These are phyloP conservation scores for Malacosoma neustria DNA, from an alignment of 2,888 invertebrate genomes.

Conservation along the genomic window DNA sequence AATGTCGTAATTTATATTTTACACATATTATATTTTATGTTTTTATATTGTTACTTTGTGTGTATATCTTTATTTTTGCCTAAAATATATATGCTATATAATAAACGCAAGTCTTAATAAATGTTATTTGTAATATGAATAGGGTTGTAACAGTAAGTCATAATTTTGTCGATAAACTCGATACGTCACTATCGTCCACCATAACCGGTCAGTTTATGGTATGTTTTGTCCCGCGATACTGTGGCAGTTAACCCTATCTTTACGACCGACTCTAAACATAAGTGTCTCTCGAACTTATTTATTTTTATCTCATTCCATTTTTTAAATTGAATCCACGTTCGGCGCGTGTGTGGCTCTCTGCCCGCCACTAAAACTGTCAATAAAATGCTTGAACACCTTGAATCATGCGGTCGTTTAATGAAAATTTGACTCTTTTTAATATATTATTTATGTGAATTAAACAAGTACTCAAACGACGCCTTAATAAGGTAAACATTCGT, in stretches of 20 bases:
- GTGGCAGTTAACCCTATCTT: slow-evolving; percentile 73
- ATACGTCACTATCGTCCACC: slow-evolving; percentile 45
- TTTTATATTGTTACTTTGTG: too few species aligned
- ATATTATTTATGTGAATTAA: slow-evolving; percentile 57
- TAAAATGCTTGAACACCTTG: slow-evolving; percentile 49
- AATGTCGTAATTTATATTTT: too few species aligned
- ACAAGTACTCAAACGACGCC: slow-evolving; percentile 45
- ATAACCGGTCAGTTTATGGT: slow-evolving; percentile 68
- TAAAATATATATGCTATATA: too few species aligned
- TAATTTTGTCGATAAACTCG: background rate
- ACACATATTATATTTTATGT: too few species aligned
- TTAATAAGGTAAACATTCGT: slow-evolving; percentile 50
- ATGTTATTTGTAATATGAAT: too few species aligned
- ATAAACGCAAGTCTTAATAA: slow-evolving; percentile 11
- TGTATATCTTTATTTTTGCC: too few species aligned
- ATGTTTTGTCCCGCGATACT: slow-evolving; percentile 68
- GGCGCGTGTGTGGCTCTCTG: slow-evolving; percentile 66
- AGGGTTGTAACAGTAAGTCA: background rate
- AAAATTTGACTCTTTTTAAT: slow-evolving; percentile 61
- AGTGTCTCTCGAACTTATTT: slow-evolving; percentile 72
- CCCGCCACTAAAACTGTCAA: slow-evolving; percentile 65
- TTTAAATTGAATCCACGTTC: slow-evolving; percentile 69
- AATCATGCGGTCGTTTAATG: slow-evolving; percentile 57
- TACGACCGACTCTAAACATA: slow-evolving; percentile 71
- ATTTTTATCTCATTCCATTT: slow-evolving; percentile 72